Conservation (phyloP, 2,113 vertebrate species). For the Zosterops lateralis region DNA sequence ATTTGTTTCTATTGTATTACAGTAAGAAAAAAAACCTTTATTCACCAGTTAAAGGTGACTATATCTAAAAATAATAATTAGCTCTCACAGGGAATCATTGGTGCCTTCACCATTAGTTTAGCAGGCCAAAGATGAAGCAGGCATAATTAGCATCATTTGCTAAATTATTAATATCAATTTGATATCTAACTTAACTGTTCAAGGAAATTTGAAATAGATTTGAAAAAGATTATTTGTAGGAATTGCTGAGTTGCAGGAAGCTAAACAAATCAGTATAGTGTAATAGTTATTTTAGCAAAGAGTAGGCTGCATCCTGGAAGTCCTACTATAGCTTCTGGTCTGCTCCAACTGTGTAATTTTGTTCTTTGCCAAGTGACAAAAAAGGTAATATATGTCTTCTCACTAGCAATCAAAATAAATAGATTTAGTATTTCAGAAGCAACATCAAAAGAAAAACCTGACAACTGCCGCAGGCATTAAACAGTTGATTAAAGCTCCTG, state of each 20-base stretch:
- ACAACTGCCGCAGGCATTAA: background rate
- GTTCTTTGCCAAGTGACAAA: background rate
- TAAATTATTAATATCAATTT: background rate
- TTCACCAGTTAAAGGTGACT: background rate
- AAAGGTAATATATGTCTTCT: background rate
- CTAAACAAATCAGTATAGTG: background rate
- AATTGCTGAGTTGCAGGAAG: background rate
- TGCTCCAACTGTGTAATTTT: background rate
- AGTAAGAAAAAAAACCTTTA: background rate
- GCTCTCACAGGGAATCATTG: background rate
- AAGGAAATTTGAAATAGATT: background rate
- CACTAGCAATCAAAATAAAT: background rate
- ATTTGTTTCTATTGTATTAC: background rate
- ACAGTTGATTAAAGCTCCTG: background rate
- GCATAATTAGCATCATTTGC: background rate
- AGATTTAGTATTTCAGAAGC: background rate
- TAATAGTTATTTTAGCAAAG: background rate
- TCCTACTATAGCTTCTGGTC: background rate
- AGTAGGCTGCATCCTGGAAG: background rate
- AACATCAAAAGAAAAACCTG: constrained; percentile 3
- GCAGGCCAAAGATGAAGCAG: background rate
- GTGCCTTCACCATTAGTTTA: background rate
- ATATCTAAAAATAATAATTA: background rate
- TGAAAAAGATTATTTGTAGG: background rate
- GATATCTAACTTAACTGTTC: background rate